A percentile compares a stretch with the other conserved stretches of the same genome.
Evolutionary conservation across 1,140 invertebrate species (phyloP).

Genomic region (Euura saliciscinereae): DNA sequence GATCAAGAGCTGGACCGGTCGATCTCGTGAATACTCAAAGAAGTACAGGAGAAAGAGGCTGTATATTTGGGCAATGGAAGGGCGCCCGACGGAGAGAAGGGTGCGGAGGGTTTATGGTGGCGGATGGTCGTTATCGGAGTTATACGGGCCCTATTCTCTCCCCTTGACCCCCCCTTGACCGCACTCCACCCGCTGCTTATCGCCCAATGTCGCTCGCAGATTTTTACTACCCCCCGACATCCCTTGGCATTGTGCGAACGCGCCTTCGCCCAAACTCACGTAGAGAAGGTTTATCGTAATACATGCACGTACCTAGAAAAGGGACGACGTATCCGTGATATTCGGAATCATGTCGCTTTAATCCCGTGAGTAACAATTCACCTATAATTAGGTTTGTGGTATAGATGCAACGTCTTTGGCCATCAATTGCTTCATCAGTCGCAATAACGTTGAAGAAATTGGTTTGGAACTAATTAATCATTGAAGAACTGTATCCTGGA

Average conservation of each 20-base stretch:
- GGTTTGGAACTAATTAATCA: too few species aligned
- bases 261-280: not conserved
- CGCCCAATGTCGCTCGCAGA: slow-evolving; percentile 24
- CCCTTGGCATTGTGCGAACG: not conserved
- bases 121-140: slow-evolving; percentile 38
- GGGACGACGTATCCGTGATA: too few species aligned
- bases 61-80: not conserved
- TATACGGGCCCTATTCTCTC: slow-evolving; percentile 34
- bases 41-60: not conserved
- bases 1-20: too few species aligned
- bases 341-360: too few species aligned
- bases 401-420: too few species aligned
- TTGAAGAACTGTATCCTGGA: too few species aligned
- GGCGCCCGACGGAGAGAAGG: slow-evolving; percentile 29
- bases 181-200: slow-evolving; percentile 24
- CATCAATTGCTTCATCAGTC: too few species aligned
- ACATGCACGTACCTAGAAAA: too few species aligned
- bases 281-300: too few species aligned
- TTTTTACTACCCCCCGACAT: slow-evolving; percentile 20
- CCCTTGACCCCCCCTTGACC: slow-evolving; percentile 25
- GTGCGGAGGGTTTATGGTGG: slow-evolving; percentile 38
- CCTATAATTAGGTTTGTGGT: too few species aligned
- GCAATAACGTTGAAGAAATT: too few species aligned
- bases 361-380: too few species aligned
- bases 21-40: not conserved